These are phyloP conservation scores for Idris sp. DNA, from an alignment of 1,140 invertebrate genomes.

Conservation along the genomic window DNA sequence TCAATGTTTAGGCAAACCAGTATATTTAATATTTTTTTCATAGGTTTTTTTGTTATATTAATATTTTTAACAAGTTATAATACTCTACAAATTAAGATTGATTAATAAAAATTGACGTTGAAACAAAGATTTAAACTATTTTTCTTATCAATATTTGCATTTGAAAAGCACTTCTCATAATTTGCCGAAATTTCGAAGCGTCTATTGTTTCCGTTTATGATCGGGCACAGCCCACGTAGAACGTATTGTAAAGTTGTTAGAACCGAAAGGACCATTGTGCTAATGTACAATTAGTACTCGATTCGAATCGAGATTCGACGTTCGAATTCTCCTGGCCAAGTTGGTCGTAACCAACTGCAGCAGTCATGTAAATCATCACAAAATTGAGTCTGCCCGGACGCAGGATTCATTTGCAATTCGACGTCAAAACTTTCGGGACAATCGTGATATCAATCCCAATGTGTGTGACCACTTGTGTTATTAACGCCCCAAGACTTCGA, in stretches of 20 bases:
- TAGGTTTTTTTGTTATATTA: too few relatives aligned
- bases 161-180: conserved; percentile 65
- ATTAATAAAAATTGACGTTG: conserved; percentile 48
- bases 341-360: conserved; percentile 15
- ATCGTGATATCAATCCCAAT: conserved; percentile 35
- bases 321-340: conserved; percentile 20
- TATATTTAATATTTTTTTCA: too few relatives aligned
- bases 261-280: conserved; percentile 39
- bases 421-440: conserved; percentile 27
- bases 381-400: conserved; percentile 43
- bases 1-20: too few relatives aligned
- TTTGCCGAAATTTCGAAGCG: conserved; percentile 63
- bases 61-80: too few relatives aligned
- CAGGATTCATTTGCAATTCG: conserved; percentile 44
- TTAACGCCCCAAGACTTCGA: conserved; percentile 24
- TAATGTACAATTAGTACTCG: conserved; percentile 51
- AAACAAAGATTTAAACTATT: conserved; percentile 25
- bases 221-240: conserved; percentile 21
- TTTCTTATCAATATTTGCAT: conserved; percentile 61
- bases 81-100: too few relatives aligned
- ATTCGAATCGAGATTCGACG: conserved; percentile 32
- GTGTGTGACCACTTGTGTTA: conserved; percentile 32
- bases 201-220: conserved; percentile 54
- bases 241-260: conserved; percentile 33
- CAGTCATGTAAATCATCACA: conserved; percentile 33